Conservation (phyloP, 1,140 invertebrate genomes). For the Archivesica marissinica region DNA sequence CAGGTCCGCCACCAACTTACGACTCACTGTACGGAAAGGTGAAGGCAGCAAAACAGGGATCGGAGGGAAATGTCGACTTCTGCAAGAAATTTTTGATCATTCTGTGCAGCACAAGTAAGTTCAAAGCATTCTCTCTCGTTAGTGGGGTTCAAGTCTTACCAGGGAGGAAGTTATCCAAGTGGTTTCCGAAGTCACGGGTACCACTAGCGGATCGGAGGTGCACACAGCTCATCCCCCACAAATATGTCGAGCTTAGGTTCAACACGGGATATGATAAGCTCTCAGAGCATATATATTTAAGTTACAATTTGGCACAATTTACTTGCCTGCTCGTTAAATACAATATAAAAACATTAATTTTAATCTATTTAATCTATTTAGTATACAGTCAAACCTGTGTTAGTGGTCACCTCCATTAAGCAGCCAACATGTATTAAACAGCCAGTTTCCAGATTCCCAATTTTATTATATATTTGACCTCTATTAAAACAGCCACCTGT, state of each 20-base stretch:
- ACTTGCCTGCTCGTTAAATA: too few relatives aligned
- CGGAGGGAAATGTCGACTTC: slow-evolving; percentile 20
- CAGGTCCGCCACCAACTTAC: background rate
- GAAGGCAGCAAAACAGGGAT: background rate
- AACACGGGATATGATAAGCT: background rate
- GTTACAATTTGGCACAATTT: background rate
- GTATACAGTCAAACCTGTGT: too few relatives aligned
- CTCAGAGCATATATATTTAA: background rate
- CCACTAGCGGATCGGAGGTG: background rate
- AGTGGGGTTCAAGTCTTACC: too few relatives aligned
- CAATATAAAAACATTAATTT: too few relatives aligned
- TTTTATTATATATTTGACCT: too few relatives aligned
- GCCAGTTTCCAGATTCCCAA: too few relatives aligned
- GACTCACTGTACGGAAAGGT: background rate
- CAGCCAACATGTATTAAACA: too few relatives aligned
- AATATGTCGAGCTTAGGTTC: background rate
- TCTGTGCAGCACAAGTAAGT: slow-evolving; percentile 9
- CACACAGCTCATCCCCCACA: background rate
- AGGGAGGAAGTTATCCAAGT: too few relatives aligned
- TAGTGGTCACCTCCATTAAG: too few relatives aligned
- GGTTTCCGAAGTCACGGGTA: too few relatives aligned
- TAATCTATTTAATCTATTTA: too few relatives aligned
- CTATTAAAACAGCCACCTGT: too few relatives aligned
- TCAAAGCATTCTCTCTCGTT: background rate
- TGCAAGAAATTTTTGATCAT: slow-evolving; percentile 12